Base-by-base conservation (phyloP, 2,797 vertebrate species). In the Smutsia temminckii region DNA sequence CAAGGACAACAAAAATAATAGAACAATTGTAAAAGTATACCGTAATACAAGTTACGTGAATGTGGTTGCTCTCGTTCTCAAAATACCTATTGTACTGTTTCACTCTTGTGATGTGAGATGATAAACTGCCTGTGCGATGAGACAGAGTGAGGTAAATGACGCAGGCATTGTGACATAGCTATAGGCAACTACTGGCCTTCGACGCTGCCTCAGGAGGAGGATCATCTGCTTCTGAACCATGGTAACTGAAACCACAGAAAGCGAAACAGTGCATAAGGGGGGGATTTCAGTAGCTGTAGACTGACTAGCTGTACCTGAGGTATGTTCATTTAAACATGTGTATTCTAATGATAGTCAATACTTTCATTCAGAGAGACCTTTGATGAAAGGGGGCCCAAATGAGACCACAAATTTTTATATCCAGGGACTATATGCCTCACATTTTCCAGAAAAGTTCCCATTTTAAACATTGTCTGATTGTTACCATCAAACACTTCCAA, bases 371-470 rank as follows among this genome's bases (percentile, higher is more conserved):
- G 13, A 49, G 23, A 55, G 51, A 78, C 7, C 34, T 79, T 68
- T 79, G 51, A 83, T 68, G 49, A 71, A 89, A 89, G 32, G n/a
- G 34, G 63, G 37, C 78, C 53, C 12, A 55, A 40, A 72, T 77
- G 63, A 89, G 27, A 78, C 7, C n/a, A 79, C 21, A 42, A 75
- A 84, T 42, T 66, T 89, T 94, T 91, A 79, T 61, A 37, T 11
- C 17, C 9, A 53, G 21, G 83, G 21, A 85, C 59, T 20, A 91
- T 46, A 57, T 20, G 25, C 18, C 25, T 55, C 74, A 80, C 46
- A 86, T 49, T 91, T 94, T 94, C 27, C 64, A 32, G 20, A 94
- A 91, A 29, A 37, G 72, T 80, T 63, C 32, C 23, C 23, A 79
- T 27, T 94, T 91, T 79, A 85, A 72, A 72, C 25, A 79, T 20